Conservation (phyloP, 2,113 vertebrate genomes). For the Ailurus styani region DNA sequence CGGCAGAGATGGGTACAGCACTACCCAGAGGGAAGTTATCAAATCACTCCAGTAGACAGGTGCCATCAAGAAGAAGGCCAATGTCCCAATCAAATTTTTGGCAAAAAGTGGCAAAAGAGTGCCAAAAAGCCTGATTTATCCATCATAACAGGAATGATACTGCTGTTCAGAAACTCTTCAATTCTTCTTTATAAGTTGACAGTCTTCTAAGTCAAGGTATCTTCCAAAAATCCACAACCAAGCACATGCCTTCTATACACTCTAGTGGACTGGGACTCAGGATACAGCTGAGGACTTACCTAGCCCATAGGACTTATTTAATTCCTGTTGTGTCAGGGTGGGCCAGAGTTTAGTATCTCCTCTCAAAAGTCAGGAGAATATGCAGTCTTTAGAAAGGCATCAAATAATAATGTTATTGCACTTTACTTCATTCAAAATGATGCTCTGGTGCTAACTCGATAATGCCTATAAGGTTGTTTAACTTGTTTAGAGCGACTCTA, state of each 20-base stretch:
- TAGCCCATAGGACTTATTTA: not conserved
- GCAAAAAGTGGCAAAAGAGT: conserved; percentile 41
- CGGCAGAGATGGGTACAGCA: not conserved
- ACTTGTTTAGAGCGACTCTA: not conserved
- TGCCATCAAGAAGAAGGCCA: not conserved
- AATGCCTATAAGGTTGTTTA: not conserved
- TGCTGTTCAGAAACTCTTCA: conserved; percentile 38
- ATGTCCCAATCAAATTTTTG: conserved; percentile 23
- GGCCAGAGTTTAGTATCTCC: not conserved
- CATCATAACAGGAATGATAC: not conserved
- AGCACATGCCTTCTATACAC: not conserved
- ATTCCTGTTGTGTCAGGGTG: not conserved
- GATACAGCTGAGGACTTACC: not conserved
- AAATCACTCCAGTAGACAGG: not conserved
- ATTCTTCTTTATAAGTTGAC: conserved; percentile 25
- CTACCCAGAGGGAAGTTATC: not conserved
- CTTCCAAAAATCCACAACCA: conserved; percentile 29
- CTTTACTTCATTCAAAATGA: not conserved
- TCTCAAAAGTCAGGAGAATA: not conserved
- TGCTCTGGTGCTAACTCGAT: not conserved
- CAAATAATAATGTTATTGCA: not conserved
- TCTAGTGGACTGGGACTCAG: not conserved
- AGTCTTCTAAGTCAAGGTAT: conserved; percentile 18
- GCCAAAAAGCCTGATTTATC: conserved; percentile 38
- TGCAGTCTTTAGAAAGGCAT: not conserved